Percentiles rank a stretch among this genome's conserved stretches.
Evolutionary conservation across 2,888 invertebrate genomes (phyloP).

Genomic region (Caprella mutica): DNA sequence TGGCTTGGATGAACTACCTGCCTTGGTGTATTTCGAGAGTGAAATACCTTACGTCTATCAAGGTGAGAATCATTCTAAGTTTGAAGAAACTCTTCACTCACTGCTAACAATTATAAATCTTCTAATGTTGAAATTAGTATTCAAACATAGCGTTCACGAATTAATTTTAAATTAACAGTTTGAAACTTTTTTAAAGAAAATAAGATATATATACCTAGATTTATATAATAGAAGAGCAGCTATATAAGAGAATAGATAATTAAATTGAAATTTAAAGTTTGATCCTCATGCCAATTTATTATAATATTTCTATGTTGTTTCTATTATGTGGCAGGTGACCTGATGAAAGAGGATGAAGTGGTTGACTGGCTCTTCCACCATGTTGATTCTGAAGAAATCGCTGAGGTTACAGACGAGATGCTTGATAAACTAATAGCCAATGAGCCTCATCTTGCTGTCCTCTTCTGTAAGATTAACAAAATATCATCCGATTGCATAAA

Average conservation of each 20-base stretch:
- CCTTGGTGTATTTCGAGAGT: conserved; percentile 86
- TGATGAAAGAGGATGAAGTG: conserved; percentile 81
- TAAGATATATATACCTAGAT: conserved; percentile 28
- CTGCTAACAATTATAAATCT: conserved; percentile 2
- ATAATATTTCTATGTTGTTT: too few relatives aligned
- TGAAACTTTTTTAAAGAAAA: conserved; percentile 17
- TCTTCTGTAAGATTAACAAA: conserved; percentile 64
- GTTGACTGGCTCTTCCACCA: conserved; percentile 85
- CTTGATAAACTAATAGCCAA: conserved; percentile 75
- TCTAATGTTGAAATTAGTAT: conserved; percentile 4
- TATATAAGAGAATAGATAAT: too few relatives aligned
- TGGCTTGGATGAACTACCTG: conserved; percentile 70
- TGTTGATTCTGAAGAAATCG: conserved; percentile 76
- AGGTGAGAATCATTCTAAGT: conserved; percentile 49
- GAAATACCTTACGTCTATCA: conserved; percentile 85
- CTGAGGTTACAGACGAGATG: conserved; percentile 90
- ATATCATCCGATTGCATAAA: background rate
- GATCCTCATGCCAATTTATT: too few relatives aligned
- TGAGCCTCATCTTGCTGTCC: conserved; percentile 75
- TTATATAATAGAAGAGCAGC: too few relatives aligned
- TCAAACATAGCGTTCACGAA: conserved; percentile 15
- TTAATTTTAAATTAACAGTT: conserved; percentile 7
- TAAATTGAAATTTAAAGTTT: too few relatives aligned
- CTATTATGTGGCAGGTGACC: conserved; percentile 52
- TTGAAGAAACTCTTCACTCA: conserved; percentile 8